A percentile compares a stretch with the other conserved stretches of the same genome.
Conservation (phyloP, 2,888 invertebrate genomes). For the Malachius bipustulatus region DNA sequence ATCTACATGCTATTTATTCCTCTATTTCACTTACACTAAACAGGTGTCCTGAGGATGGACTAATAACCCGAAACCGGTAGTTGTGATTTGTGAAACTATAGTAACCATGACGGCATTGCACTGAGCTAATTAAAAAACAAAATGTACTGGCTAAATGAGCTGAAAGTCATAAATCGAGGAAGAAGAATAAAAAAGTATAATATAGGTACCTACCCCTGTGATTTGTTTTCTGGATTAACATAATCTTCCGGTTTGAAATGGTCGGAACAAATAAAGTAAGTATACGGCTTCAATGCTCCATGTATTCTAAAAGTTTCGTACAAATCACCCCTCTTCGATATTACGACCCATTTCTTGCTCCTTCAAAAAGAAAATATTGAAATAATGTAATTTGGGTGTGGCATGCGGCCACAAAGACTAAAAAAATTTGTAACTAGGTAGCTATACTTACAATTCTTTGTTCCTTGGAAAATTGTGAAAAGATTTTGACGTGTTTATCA, state of each 20-base stretch:
- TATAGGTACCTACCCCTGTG: too few species aligned
- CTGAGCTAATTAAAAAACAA: too few species aligned
- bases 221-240: background rate
- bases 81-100: too few species aligned
- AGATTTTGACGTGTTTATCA: background rate
- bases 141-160: too few species aligned
- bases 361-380: background rate
- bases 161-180: too few species aligned
- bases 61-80: too few species aligned
- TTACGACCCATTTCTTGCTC: conserved; percentile 1
- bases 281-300: background rate
- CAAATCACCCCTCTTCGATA: conserved; percentile 1
- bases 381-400: too few species aligned
- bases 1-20: too few species aligned
- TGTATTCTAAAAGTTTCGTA: background rate
- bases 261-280: conserved; percentile 1
- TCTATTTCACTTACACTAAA: too few species aligned
- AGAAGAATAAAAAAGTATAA: too few species aligned
- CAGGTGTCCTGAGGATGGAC: too few species aligned
- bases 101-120: too few species aligned
- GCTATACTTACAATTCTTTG: conserved; percentile 3
- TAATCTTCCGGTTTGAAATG: conserved; percentile 1
- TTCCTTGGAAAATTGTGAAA: conserved; percentile 3
- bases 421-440: background rate
- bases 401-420: background rate